Base-by-base conservation (phyloP, 2,888 invertebrate species). In the Micropterix aruncella region DNA sequence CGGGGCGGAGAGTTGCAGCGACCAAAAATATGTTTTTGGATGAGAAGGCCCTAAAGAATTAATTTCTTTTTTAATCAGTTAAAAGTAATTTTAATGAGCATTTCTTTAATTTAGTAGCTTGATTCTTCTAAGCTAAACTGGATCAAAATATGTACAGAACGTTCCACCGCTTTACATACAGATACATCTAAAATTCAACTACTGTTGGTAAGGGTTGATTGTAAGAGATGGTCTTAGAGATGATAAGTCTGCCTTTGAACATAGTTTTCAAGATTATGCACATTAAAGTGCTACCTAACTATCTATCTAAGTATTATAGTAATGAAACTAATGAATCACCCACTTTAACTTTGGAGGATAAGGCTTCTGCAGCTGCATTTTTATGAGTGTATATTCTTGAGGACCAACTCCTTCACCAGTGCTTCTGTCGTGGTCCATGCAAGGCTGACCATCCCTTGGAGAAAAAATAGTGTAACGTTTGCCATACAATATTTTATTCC, bases 391-490 rank as follows among this genome's bases (percentile, higher is more conserved):
- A 59, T 99, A 99, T 63, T 99, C 99, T 63, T 96, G 96, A 1
- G 96, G 93, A 0, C 93, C 97, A 3, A 96, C 96, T 40, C 96
- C 97, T 70, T 99, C 99, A 0, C 99, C 99, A 2, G 82, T 73
- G 37, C 90, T 83, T 53, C 99, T 77, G 63, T 99, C 99, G 60
- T 99, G 99, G 63, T 99, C 99, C 99, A 99, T 99, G 60, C 99
- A 99, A 0, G 99, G 97, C 61, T 99, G 99, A 5, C 85, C 85
- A 66, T 99, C 99, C 56, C 87, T 80, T 0, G 96, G 94, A 0
- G 96, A 97, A 64, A 79, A 99, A 51, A 99, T 87, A 0, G 96
- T 94, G 59, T 96, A 88, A 3, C 99, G 75, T 68, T 99, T 99
- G 15, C 99, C 99, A 68, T 90, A 99, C 69, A 90, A 83, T 18